phyloP scores from a whole-genome alignment of 2,888 invertebrate species.

The Eilema depressum region DNA sequence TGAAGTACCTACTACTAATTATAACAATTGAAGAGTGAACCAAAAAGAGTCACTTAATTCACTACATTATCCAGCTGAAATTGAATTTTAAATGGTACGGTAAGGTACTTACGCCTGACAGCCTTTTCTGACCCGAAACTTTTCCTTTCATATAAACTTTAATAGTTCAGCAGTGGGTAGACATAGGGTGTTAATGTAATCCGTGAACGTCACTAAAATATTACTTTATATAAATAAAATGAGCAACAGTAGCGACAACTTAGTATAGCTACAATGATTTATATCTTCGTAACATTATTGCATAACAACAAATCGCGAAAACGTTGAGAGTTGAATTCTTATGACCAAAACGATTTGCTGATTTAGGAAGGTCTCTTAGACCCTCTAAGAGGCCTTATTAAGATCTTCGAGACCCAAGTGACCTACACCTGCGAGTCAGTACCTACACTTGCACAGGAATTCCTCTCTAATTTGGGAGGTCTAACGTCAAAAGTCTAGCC shows the following conservation, averaged over 20 bases:
- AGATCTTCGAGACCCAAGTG: too few relatives aligned
- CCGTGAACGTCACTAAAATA: neutral
- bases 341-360: neutral
- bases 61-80: neutral
- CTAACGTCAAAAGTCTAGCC: too few relatives aligned
- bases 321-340: neutral
- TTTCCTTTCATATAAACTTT: constrained; percentile 7
- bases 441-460: too few relatives aligned
- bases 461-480: too few relatives aligned
- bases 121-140: constrained; percentile 22
- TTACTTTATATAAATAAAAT: too few relatives aligned
- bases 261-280: neutral
- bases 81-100: neutral
- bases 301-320: neutral
- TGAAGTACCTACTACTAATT: too few relatives aligned
- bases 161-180: neutral
- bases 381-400: too few relatives aligned
- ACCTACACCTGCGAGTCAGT: too few relatives aligned
- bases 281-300: neutral
- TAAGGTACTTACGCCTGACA: too few relatives aligned
- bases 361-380: too few relatives aligned
- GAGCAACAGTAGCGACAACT: neutral
- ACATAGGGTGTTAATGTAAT: neutral
- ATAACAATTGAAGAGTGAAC: too few relatives aligned
- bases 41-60: neutral